Conservation (phyloP, 2,797 vertebrate species). For the Saxicola maurus region DNA sequence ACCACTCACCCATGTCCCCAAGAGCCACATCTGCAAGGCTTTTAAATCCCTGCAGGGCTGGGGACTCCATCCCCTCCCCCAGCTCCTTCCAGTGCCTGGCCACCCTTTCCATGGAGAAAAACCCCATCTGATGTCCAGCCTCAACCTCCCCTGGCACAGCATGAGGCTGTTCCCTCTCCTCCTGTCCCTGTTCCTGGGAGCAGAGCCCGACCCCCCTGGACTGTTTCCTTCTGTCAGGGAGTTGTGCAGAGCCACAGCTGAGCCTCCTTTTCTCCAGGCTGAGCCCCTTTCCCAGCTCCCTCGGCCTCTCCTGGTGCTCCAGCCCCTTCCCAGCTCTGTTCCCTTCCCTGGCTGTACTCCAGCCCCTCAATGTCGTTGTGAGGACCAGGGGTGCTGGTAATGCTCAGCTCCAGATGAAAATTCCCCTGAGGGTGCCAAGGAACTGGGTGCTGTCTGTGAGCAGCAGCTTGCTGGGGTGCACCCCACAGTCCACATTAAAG, state of each 20-base stretch:
- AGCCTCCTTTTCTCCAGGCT: background rate
- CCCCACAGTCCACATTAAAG: fast-evolving
- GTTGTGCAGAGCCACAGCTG: background rate
- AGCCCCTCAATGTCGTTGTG: fast-evolving
- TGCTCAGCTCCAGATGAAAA: background rate
- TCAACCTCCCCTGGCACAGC: fast-evolving
- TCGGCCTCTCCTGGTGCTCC: fast-evolving
- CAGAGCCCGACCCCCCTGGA: fast-evolving
- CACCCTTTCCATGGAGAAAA: background rate
- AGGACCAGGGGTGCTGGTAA: background rate
- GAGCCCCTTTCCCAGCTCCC: background rate
- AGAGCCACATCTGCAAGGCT: background rate
- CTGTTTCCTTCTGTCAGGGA: background rate
- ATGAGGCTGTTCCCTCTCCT: fast-evolving
- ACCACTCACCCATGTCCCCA: fast-evolving
- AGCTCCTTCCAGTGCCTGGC: background rate
- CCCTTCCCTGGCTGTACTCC: fast-evolving
- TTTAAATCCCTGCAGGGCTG: background rate
- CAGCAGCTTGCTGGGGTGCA: fast-evolving
- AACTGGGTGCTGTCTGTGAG: fast-evolving
- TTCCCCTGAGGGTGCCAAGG: fast-evolving
- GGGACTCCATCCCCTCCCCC: no score
- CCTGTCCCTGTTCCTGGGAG: background rate
- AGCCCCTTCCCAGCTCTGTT: fast-evolving
- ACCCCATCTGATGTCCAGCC: fast-evolving